A percentile compares a stretch with the other conserved stretches of the same genome.
phyloP scores from a whole-genome alignment of 1,140 invertebrate genomes.

The Megathymus violae region DNA sequence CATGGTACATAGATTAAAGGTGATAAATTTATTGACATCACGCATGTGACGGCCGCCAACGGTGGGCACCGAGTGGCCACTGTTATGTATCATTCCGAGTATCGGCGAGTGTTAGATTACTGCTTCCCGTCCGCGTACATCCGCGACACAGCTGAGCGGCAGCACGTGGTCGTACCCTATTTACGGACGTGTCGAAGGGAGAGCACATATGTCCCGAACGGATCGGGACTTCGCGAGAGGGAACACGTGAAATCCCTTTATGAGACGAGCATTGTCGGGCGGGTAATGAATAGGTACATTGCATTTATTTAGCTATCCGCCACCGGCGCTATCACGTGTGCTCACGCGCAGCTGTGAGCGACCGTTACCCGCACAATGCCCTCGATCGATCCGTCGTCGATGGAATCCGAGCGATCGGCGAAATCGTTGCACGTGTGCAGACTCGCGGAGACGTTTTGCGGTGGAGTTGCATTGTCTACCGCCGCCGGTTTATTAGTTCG shows the following conservation, averaged over 20 bases:
- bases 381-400: conserved; percentile 76
- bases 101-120: conserved; percentile 76
- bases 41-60: conserved; percentile 1
- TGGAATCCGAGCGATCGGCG: conserved; percentile 74
- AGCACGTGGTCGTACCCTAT: conserved; percentile 82
- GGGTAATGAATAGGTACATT: conserved; percentile 80
- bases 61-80: conserved; percentile 22
- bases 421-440: conserved; percentile 79
- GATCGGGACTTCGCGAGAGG: conserved; percentile 77
- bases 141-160: conserved; percentile 78
- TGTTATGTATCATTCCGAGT: conserved; percentile 55
- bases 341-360: conserved; percentile 76
- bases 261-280: conserved; percentile 75
- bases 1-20: conserved; percentile 19
- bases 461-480: conserved; percentile 68
- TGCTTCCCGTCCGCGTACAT: conserved; percentile 77
- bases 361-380: conserved; percentile 81
- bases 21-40: conserved; percentile 24
- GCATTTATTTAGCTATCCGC: conserved; percentile 82
- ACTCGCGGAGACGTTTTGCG: conserved; percentile 60
- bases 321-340: conserved; percentile 77
- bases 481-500: conserved; percentile 67
- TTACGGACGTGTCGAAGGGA: conserved; percentile 80
- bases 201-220: conserved; percentile 80
- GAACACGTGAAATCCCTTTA: conserved; percentile 82